Evolutionary conservation across 2,888 invertebrate genomes (phyloP).

Genomic region (Dendrolimus pini): DNA sequence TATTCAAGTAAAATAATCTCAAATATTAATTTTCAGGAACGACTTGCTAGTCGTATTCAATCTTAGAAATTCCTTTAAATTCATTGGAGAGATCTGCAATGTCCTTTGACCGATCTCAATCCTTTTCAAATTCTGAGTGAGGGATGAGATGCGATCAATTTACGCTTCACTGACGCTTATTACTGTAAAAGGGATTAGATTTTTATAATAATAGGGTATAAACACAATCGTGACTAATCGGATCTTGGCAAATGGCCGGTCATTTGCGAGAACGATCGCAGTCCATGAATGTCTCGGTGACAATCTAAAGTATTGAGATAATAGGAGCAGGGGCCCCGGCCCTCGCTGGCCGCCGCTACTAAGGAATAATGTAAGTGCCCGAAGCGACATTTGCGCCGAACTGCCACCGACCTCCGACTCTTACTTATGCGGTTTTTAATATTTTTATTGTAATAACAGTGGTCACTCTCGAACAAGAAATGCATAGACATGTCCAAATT

Average conservation of each 20-base stretch:
- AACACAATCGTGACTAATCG: slow-evolving; percentile 74
- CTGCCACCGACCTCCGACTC: slow-evolving; percentile 73
- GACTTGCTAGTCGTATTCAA: slow-evolving; percentile 46
- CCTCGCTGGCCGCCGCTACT: slow-evolving; percentile 40
- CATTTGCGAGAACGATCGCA: slow-evolving; percentile 65
- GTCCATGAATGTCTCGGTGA: slow-evolving; percentile 61
- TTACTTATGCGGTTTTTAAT: slow-evolving; percentile 78
- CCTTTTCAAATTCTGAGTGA: slow-evolving; percentile 50
- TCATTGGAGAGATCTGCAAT: slow-evolving; percentile 39
- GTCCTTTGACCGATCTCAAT: slow-evolving; percentile 56
- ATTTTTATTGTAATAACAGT: slow-evolving; percentile 80
- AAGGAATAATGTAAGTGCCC: slow-evolving; percentile 73
- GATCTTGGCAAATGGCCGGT: slow-evolving; percentile 70
- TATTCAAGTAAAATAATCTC: slow-evolving; percentile 58
- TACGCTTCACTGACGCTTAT: slow-evolving; percentile 34
- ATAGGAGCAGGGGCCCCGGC: slow-evolving; percentile 55
- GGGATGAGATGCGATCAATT: slow-evolving; percentile 26
- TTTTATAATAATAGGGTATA: slow-evolving; percentile 64
- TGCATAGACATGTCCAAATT: slow-evolving; percentile 20
- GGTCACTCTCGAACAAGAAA: slow-evolving; percentile 42
- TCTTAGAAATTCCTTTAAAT: slow-evolving; percentile 55
- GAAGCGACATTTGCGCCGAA: slow-evolving; percentile 75
- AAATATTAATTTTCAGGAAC: slow-evolving; percentile 49
- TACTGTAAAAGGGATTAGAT: slow-evolving; percentile 54
- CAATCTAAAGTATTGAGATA: slow-evolving; percentile 76